Evolutionary conservation across 1,140 invertebrate species (phyloP).

Genomic region (Ips nitidus): DNA sequence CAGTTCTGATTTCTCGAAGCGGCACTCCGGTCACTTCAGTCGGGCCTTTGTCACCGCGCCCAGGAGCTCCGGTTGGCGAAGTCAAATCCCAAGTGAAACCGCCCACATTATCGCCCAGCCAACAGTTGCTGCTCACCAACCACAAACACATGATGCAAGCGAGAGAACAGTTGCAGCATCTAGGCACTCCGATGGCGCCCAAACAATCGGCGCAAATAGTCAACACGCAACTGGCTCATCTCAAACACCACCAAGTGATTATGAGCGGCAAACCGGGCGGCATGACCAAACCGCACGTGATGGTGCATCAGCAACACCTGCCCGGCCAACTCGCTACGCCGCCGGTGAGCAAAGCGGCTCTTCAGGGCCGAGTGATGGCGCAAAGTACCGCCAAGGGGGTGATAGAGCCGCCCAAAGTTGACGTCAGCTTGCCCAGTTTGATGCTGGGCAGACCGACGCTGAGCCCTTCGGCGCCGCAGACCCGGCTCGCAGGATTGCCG

Average conservation of each 20-base stretch:
- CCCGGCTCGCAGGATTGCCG: slow-evolving; percentile 58
- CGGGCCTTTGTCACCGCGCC: slow-evolving; percentile 44
- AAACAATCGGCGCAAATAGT: slow-evolving; percentile 38
- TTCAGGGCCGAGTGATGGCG: slow-evolving; percentile 33
- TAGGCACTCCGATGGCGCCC: slow-evolving; percentile 13
- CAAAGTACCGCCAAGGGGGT: slow-evolving; percentile 46
- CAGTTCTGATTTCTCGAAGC: slow-evolving; percentile 14
- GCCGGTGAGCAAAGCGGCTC: slow-evolving; percentile 58
- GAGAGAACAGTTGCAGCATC: slow-evolving; percentile 32
- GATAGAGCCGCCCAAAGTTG: slow-evolving; percentile 59
- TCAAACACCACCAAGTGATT: slow-evolving; percentile 30
- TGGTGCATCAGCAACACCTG: slow-evolving; percentile 51
- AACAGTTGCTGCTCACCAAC: slow-evolving; percentile 30
- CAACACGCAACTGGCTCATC: slow-evolving; percentile 41
- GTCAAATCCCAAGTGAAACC: slow-evolving; percentile 45
- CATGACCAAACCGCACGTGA: neutral
- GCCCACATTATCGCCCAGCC: slow-evolving; percentile 46
- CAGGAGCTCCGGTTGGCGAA: slow-evolving; percentile 35
- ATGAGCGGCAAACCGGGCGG: slow-evolving; percentile 3
- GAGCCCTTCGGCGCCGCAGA: slow-evolving; percentile 59
- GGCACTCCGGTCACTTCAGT: slow-evolving; percentile 25
- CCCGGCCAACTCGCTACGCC: slow-evolving; percentile 60
- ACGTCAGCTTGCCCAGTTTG: slow-evolving; percentile 56
- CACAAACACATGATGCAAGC: slow-evolving; percentile 43
- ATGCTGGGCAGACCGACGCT: slow-evolving; percentile 64